Evolutionary conservation across 2,888 invertebrate genomes (phyloP), one percentile per base, ranked within the genome.

Genomic region (Sesia bembeciformis): DNA sequence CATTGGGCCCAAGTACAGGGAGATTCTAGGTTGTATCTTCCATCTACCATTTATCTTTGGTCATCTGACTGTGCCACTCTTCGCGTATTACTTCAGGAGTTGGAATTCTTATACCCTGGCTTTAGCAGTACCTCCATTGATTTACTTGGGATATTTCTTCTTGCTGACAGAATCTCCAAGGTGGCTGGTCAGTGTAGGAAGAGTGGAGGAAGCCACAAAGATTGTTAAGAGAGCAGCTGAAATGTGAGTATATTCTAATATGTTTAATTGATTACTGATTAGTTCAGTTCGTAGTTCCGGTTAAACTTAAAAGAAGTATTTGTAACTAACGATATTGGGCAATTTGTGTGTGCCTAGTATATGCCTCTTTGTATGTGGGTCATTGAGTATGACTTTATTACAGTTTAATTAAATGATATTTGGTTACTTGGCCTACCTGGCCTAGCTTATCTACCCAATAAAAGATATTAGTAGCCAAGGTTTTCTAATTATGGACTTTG

Each of bases 91-190:
- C 68, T 90, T 92, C 60, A 90, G 93, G 3, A 88, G 90, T 51
- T 94, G 94, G 94, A 84, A 91, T 50, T 82, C 84, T 54, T 92
- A 92, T 57, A 92, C 92, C 61, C 76, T 94, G 50, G 91, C 92
- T 0, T 78, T 94, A 57, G 93, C 93, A 0, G 72, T 93, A 3
- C 92, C 92, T 0, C 90, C 91, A 0, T 65, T 91, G 23, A 72
- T 94, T 46, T 90, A 94, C 59, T 79, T 94, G 52, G 89, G 91
- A 0, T 94, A 94, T 65, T 93, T 92, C 72, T 93, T 94, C 88
- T 66, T 94, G n/a, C 76, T 95, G 40, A 93, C 93, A 0, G 96
- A 96, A 77, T 95, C 95, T 0, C 95, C 96, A 0, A 87, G 96
- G 43, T 96, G 95, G 95, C 84, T 96, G 41, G 83, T 95, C 58